A percentile compares a stretch with the other conserved stretches of the same genome.
Evolutionary conservation across 1,140 invertebrate genomes (phyloP).

Genomic region (Trypoxylus dichotomus): DNA sequence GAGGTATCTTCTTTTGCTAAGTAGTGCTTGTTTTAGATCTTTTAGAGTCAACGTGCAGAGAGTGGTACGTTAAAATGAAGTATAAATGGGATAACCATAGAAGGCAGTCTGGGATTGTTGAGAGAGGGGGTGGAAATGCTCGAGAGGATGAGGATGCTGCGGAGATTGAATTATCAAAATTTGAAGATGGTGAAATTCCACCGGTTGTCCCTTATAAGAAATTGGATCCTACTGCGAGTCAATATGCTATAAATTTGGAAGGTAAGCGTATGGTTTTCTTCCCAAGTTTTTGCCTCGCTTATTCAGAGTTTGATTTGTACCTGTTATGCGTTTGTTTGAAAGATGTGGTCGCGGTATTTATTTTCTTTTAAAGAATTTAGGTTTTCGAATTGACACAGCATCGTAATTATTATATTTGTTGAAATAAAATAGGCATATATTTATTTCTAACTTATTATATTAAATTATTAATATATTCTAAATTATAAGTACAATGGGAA

Average conservation of each 20-base stretch:
- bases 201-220: constrained; percentile 46
- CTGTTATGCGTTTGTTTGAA: no score
- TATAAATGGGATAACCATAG: constrained; percentile 45
- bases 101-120: not conserved
- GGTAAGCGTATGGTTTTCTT: constrained; percentile 36
- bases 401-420: no score
- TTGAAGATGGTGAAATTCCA: constrained; percentile 39
- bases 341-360: no score
- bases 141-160: not conserved
- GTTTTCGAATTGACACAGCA: no score
- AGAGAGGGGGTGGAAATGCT: not conserved
- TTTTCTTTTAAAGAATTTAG: no score
- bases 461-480: no score
- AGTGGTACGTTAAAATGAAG: constrained; percentile 41
- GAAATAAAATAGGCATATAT: no score
- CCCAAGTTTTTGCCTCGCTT: no score
- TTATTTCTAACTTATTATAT: no score
- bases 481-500: no score
- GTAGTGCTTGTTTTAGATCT: constrained; percentile 36
- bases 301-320: no score
- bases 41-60: constrained; percentile 32
- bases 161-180: not conserved
- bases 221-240: constrained; percentile 44
- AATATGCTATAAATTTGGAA: constrained; percentile 40
- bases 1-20: not conserved